Percentiles rank a stretch among this genome's conserved stretches.
These are phyloP conservation scores for Melanotaenia duboulayi DNA, from an alignment of 2,113 vertebrate species.

Conservation along the genomic window DNA sequence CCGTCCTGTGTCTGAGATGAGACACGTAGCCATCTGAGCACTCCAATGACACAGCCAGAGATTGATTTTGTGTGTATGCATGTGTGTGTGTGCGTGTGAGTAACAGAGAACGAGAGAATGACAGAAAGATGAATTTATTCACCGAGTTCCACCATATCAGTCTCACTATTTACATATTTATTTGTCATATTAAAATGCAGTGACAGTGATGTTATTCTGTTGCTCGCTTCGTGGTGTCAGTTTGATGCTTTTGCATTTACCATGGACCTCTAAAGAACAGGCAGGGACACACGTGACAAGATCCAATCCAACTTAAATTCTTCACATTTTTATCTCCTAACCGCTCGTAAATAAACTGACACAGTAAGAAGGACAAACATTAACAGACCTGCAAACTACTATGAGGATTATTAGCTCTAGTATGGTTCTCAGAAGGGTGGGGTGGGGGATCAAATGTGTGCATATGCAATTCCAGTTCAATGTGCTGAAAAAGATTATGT, in stretches of 20 bases:
- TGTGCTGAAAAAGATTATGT: neutral
- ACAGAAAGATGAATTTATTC: conserved; percentile 72
- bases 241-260: conserved; percentile 28
- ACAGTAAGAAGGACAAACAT: neutral
- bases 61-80: conserved; percentile 67
- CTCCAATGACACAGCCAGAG: conserved; percentile 65
- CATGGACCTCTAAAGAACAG: conserved; percentile 19
- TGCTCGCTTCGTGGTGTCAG: conserved; percentile 41
- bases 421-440: neutral
- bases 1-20: conserved; percentile 65
- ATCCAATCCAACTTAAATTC: conserved; percentile 25
- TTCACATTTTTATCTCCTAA: conserved; percentile 27
- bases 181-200: conserved; percentile 60
- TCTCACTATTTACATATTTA: conserved; percentile 74
- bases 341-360: conserved; percentile 20
- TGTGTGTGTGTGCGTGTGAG: conserved; percentile 1
- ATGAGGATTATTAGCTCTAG: conserved; percentile 1
- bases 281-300: conserved; percentile 11
- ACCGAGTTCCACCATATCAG: conserved; percentile 59
- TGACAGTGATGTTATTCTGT: conserved; percentile 65
- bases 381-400: neutral
- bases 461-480: neutral
- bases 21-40: conserved; percentile 69
- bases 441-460: neutral
- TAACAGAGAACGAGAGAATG: conserved; percentile 24